These are phyloP conservation scores for Notiomystis cincta DNA, from an alignment of 2,113 vertebrate species.

Conservation along the genomic window DNA sequence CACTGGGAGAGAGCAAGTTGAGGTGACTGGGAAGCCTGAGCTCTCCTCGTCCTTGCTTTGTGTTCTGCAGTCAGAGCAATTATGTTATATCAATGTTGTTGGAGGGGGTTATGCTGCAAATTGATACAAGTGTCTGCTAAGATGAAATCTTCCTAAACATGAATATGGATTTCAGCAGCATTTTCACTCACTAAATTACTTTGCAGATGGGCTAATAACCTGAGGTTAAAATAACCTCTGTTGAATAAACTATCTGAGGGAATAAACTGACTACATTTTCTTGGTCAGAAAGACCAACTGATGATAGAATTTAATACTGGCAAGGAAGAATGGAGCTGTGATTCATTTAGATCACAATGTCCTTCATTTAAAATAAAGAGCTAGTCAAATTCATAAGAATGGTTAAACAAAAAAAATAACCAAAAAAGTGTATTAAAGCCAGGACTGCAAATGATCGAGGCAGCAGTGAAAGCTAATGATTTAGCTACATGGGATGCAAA, in stretches of 20 bases:
- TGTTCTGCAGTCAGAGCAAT: constrained; percentile 53
- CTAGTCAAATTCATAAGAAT: constrained; percentile 5
- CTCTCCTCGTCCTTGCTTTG: constrained; percentile 13
- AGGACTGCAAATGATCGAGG: constrained; percentile 26
- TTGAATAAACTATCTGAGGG: constrained; percentile 34
- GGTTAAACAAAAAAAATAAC: not conserved
- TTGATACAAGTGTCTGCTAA: constrained; percentile 58
- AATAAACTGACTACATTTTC: constrained; percentile 17
- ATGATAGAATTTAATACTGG: constrained; percentile 29
- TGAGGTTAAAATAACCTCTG: constrained; percentile 55
- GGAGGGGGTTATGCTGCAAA: constrained; percentile 43
- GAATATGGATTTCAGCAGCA: constrained; percentile 40
- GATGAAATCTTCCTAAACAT: constrained; percentile 45
- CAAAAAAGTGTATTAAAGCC: not conserved
- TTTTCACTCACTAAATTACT: constrained; percentile 47
- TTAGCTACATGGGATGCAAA: not conserved
- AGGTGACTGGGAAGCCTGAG: not conserved
- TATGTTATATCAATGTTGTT: constrained; percentile 31
- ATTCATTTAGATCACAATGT: constrained; percentile 26
- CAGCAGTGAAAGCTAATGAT: constrained; percentile 40
- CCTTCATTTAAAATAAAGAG: not conserved
- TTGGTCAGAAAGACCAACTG: constrained; percentile 58
- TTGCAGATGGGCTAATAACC: constrained; percentile 59
- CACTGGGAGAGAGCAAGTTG: not conserved
- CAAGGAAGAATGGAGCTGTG: not conserved